Evolutionary conservation across 1,140 invertebrate species (phyloP), one percentile per base, ranked within the genome.

Genomic region (Eufriesea mexicana): DNA sequence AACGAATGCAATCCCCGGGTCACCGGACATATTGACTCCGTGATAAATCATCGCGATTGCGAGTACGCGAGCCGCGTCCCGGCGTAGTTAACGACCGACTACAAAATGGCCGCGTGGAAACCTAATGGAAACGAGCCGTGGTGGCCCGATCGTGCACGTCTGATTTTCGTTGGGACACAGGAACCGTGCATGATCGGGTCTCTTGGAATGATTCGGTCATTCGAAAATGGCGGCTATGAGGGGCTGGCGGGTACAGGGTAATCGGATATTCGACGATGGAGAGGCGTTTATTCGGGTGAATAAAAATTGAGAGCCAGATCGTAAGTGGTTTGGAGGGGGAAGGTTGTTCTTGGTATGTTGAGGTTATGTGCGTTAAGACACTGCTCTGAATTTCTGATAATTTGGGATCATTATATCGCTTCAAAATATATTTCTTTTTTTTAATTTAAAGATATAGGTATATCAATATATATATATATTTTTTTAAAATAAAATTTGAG

Each of bases 1-100:
- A 64, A 35, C 47, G 57, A 82, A 71, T n/a, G 57, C 70, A 45
- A 68, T 45, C 20, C 74, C 35, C 47, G 35, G 75, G 28, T 78
- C 57, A 70, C 28, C 25, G 62, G 64, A 45, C 57, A 14, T 62
- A 79, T 83, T n/a, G 49, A 57, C 74, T 79, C 12, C n/a, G 5
- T 20, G 57, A 72, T 72, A 72, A 79, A 68, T 61, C 57, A 78
- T 49, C n/a, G 14, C 49, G 57, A 62, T 68, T 12, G 45, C 62
- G n/a, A n/a, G n/a, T n/a, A n/a, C n/a, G n/a, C n/a, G 23, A 12
- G 49, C 35, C 28, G 57, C 49, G 7, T 49, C 49, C 42, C 14
- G 16, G 67, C n/a, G 64, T 47, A 25, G 55, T 51, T 83, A 71
- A 83, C 64, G 8, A 35, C 28, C 42, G 35, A 10, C n/a, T 55